phyloP scores from a whole-genome alignment of 1,140 invertebrate species.

The Drosophila suzukii region DNA sequence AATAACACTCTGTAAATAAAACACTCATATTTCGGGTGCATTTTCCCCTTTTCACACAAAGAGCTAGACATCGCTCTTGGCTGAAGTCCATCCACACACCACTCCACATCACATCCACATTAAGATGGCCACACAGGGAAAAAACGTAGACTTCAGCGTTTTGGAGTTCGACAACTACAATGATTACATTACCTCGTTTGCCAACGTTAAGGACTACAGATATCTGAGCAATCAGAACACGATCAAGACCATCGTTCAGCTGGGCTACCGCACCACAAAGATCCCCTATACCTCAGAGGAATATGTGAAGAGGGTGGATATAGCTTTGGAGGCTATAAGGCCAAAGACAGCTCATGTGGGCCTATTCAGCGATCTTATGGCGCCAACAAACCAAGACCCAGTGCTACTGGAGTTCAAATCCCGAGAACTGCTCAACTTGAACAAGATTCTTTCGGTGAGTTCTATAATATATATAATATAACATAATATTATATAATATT shows the following conservation, averaged over 20 bases:
- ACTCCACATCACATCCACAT: conserved; percentile 1
- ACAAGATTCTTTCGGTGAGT: conserved; percentile 68
- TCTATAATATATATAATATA: neutral
- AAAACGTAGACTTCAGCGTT: conserved; percentile 52
- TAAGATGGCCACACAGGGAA: conserved; percentile 16
- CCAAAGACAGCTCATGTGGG: conserved; percentile 40
- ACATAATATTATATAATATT: no score
- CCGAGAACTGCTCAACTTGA: conserved; percentile 61
- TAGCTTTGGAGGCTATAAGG: conserved; percentile 54
- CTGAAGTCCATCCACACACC: neutral
- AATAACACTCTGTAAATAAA: neutral
- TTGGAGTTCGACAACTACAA: conserved; percentile 57
- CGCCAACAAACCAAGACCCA: conserved; percentile 45
- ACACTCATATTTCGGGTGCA: neutral
- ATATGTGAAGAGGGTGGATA: conserved; percentile 38
- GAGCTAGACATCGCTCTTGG: neutral
- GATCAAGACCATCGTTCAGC: conserved; percentile 42
- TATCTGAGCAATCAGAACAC: conserved; percentile 41
- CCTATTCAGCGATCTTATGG: conserved; percentile 40
- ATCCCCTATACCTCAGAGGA: conserved; percentile 54
- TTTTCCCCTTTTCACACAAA: conserved; percentile 1
- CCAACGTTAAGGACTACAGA: conserved; percentile 42
- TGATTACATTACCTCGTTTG: conserved; percentile 71
- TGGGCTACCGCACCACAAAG: conserved; percentile 73
- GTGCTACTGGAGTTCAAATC: conserved; percentile 57